Evolutionary conservation across 2,797 vertebrate genomes (phyloP), one percentile per base, ranked within the genome.

Genomic region (Denticeps clupeoides): DNA sequence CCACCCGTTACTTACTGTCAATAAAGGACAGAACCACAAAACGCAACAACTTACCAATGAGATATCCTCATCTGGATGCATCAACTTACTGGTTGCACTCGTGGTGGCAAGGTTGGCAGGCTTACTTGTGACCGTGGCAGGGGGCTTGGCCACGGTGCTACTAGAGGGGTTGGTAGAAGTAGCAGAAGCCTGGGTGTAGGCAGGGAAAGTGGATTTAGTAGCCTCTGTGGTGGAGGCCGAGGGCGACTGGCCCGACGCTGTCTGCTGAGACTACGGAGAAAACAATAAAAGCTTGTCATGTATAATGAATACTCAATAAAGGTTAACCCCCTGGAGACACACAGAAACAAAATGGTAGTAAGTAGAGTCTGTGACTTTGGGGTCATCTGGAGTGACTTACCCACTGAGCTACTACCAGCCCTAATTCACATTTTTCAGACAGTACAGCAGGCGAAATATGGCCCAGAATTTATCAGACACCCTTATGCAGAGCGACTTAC

Each of bases 1-100:
- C 21, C 9, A 38, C 2, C 69, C 74, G 47, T 83, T 85, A 84
- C 84, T 86, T 77, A 88, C 77, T 76, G 76, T 85, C 78, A 72
- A 86, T 80, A 70, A 86, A 82, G 74, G 57, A 66, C 62, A 80
- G 74, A 81, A 70, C 42, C 42, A 56, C 60, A 75, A 79, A 65
- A 76, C 58, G 74, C 59, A 72, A 75, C 66, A 73, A 99, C 95
- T 99, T 89, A 99, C 95, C 94, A 99, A 84, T 57, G 95, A 98
- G 86, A 97, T 91, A 90, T 97, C 93, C 89, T 99, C 95, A 97
- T 99, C 95, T 87, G 94, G 95, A 72, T 98, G 94, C 90, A 99
- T 98, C 93, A 97, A 97, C 95, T 98, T 98, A 98, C 95, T 98
- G 85, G 94, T 98, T 86, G 95, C 95, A 88, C 94, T 99, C 82